phyloP scores from a whole-genome alignment of 2,888 invertebrate genomes.

The Erebia aethiops region DNA sequence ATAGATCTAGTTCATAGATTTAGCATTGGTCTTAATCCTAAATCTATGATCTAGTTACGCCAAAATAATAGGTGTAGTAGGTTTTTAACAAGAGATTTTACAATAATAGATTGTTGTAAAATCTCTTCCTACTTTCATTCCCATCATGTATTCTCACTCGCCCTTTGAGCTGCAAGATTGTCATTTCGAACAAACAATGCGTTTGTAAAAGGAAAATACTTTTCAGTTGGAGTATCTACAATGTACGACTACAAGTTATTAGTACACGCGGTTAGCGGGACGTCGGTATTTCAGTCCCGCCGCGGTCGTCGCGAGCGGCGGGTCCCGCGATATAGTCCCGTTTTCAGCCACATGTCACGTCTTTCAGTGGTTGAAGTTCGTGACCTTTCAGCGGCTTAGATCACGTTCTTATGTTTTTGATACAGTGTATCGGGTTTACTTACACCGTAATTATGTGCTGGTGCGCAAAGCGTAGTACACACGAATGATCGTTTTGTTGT shows the following conservation, averaged over 20 bases:
- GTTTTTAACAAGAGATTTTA: no score
- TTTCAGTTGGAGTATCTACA: slow-evolving; percentile 1
- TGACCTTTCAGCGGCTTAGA: slow-evolving; percentile 12
- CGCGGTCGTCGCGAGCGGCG: slow-evolving; percentile 77
- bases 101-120: no score
- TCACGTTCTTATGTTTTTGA: neutral
- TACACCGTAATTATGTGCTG: neutral
- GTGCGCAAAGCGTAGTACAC: neutral
- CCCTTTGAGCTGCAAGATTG: neutral
- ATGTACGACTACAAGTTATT: slow-evolving; percentile 12
- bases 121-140: neutral
- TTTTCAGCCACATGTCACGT: neutral
- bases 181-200: slow-evolving; percentile 15
- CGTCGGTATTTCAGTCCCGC: slow-evolving; percentile 64
- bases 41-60: no score
- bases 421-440: neutral
- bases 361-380: slow-evolving; percentile 7
- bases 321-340: slow-evolving; percentile 33
- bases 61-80: no score
- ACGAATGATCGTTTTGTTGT: neutral
- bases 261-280: slow-evolving; percentile 20
- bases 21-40: no score
- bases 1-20: no score
- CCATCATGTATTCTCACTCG: neutral
- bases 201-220: slow-evolving; percentile 9